Percentiles rank a stretch among this genome's conserved stretches.
Conservation (phyloP, 2,113 vertebrate species). For the Albula goreensis region DNA sequence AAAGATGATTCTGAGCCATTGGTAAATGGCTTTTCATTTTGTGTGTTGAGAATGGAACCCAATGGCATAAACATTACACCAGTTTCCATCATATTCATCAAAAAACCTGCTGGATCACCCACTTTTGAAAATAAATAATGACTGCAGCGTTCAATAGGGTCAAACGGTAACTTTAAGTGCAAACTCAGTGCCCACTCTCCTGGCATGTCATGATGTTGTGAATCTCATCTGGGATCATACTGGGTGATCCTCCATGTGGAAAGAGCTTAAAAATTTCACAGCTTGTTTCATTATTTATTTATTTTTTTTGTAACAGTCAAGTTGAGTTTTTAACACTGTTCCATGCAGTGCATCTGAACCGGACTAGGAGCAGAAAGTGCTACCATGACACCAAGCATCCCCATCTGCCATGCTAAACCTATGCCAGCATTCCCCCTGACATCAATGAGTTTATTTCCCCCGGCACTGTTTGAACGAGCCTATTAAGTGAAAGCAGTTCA, state of each 20-base stretch:
- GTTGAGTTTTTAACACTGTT: not conserved
- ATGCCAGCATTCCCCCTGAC: not conserved
- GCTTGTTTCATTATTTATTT: not conserved
- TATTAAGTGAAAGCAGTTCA: too few relatives aligned
- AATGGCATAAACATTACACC: not conserved
- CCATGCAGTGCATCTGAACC: not conserved
- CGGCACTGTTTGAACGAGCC: not conserved
- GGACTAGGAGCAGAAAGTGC: not conserved
- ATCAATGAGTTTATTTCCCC: not conserved
- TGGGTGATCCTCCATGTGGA: not conserved
- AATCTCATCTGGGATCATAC: conserved; percentile 6
- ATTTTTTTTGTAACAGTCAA: not conserved
- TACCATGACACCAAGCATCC: not conserved
- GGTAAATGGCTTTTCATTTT: not conserved
- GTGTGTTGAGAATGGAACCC: not conserved
- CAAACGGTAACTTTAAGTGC: not conserved
- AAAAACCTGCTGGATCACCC: not conserved
- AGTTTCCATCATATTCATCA: not conserved
- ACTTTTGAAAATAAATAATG: not conserved
- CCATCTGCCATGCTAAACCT: conserved; percentile 10
- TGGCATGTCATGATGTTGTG: not conserved
- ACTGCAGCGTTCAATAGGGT: not conserved
- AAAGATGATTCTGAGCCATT: not conserved
- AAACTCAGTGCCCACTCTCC: not conserved
- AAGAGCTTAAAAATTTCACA: not conserved